A percentile compares a stretch with the other conserved stretches of the same genome.
Conservation (phyloP, 2,888 invertebrate species). For the Ormyrus rosae region DNA sequence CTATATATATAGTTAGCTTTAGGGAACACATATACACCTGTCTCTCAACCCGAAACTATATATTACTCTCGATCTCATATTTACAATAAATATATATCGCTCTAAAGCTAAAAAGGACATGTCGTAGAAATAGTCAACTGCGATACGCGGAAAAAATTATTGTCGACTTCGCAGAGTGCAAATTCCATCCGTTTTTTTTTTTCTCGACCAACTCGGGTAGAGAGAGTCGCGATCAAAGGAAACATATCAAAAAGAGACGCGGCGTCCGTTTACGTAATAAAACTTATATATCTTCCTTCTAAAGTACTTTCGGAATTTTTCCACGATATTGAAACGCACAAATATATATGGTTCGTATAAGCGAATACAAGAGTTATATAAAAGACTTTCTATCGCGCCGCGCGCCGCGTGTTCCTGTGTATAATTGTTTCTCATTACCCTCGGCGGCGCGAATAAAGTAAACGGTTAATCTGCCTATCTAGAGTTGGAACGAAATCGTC, state of each 20-base stretch:
- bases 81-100: conserved; percentile 51
- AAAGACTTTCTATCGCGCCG: conserved; percentile 31
- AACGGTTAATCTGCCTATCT: background rate
- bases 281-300: conserved; percentile 2
- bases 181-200: background rate
- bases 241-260: background rate
- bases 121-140: conserved; percentile 42
- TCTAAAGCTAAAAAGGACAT: conserved; percentile 46
- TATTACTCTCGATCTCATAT: conserved; percentile 32
- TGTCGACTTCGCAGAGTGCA: conserved; percentile 49
- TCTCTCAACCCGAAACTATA: conserved; percentile 29
- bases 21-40: conserved; percentile 25
- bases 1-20: conserved; percentile 11
- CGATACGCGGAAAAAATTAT: conserved; percentile 40
- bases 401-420: conserved; percentile 3
- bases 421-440: conserved; percentile 12
- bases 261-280: conserved; percentile 4
- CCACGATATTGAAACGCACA: conserved; percentile 5
- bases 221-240: no score
- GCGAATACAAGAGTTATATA: conserved; percentile 26
- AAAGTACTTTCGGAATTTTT: conserved; percentile 25
- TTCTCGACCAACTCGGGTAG: no score
- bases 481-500: background rate
- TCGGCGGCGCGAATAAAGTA: background rate
- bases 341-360: background rate